These are phyloP conservation scores for Squalus acanthias DNA, from an alignment of 2,797 vertebrate genomes.

Conservation along the genomic window DNA sequence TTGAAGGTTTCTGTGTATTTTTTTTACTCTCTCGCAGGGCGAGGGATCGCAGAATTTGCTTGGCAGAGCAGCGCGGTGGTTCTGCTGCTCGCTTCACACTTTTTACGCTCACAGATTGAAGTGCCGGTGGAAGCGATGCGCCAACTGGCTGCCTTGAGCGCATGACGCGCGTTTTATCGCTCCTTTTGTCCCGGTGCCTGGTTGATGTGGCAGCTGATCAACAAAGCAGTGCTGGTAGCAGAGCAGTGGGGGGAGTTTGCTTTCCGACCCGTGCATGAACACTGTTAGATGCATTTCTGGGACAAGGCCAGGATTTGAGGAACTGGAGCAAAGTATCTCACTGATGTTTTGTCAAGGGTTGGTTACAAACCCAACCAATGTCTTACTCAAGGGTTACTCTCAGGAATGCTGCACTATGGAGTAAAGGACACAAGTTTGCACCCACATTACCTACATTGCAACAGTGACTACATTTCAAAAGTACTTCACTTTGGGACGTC, in stretches of 20 bases:
- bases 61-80: background rate
- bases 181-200: background rate
- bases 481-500: background rate
- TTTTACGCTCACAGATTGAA: background rate
- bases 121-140: background rate
- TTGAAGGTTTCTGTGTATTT: background rate
- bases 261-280: background rate
- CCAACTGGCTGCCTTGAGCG: background rate
- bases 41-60: background rate
- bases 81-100: background rate
- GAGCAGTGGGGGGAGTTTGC: background rate
- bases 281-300: background rate
- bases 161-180: background rate
- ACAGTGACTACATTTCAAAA: background rate
- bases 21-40: background rate
- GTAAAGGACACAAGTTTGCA: background rate
- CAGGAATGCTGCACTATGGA: background rate
- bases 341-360: background rate
- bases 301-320: background rate
- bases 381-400: background rate
- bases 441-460: background rate
- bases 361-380: background rate
- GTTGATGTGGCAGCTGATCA: conserved; percentile 16
- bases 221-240: background rate
- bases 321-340: background rate